Evolutionary conservation across 2,888 invertebrate genomes (phyloP).

Genomic region (Lasioglossum vierecki): DNA sequence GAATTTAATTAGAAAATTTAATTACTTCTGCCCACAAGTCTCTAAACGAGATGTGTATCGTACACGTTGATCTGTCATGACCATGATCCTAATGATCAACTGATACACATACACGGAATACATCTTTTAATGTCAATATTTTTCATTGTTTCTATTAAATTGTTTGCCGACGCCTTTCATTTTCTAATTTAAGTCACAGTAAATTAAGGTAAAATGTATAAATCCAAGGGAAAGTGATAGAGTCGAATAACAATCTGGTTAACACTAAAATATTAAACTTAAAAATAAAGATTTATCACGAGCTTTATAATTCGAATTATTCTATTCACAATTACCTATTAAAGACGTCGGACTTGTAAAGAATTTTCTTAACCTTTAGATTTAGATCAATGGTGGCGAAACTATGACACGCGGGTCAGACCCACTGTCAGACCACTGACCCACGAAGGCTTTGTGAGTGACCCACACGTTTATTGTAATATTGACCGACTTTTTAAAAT

Average conservation of each 20-base stretch:
- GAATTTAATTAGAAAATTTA: not conserved
- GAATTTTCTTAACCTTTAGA: not conserved
- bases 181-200: not conserved
- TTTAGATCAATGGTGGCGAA: too few relatives aligned
- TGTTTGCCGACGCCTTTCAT: not conserved
- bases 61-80: not conserved
- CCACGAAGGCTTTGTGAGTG: too few relatives aligned
- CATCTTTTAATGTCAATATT: not conserved
- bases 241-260: not conserved
- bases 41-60: not conserved
- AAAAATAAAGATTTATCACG: not conserved
- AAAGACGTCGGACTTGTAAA: not conserved
- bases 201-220: not conserved
- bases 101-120: not conserved
- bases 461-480: too few relatives aligned
- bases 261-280: not conserved
- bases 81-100: not conserved
- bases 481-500: too few relatives aligned
- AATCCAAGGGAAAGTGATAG: not conserved
- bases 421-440: too few relatives aligned
- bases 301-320: not conserved
- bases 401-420: too few relatives aligned
- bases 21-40: not conserved
- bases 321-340: not conserved
- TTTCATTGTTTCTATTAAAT: not conserved